Evolutionary conservation across 2,888 invertebrate species (phyloP), one percentile per base, ranked within the genome.

Genomic region (Trissolcus japonicus): DNA sequence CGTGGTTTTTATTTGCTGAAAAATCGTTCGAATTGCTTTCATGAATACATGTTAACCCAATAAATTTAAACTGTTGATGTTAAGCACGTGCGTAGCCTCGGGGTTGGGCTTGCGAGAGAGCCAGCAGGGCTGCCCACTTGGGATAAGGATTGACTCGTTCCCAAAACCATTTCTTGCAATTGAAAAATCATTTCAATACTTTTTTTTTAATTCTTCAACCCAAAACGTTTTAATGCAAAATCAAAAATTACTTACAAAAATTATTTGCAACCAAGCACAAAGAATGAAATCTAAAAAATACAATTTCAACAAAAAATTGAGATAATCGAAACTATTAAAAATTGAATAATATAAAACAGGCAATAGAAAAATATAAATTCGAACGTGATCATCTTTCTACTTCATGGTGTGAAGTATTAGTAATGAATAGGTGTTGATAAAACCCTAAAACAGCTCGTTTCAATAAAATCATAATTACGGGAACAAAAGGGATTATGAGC

Each of bases 401-500:
- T 35, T 35, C 35, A 35, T 35, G 9, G 35, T 11, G 35, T 35
- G 0, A 35, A 35, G 9, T 35, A 6, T 35, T 35, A 0, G 25
- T 25, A 35, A 35, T 35, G 11, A 35, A 35, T 35, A 16, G 51
- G 51, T 51, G 51, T 51, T 51, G 19, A 51, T 35, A 35, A 35
- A 35, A 35, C 9, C 35, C 51, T 17, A 17, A 51, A 51, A 19
- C 51, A 51, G 11, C 19, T 43, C 21, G 41, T 25, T 50, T 40
- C 43, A 69, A 75, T 60, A 71, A 76, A 76, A 76, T 53, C 46
- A 66, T 71, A 66, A 73, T 60, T 55, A 43, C 60, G 55, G 43
- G 51, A 65, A 65, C 60, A 72, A 73, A 74, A 69, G 69, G 63
- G 67, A 78, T 78, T 73, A 71, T 41, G 16, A 29, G 16, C 69